phyloP scores from a whole-genome alignment of 2,797 vertebrate genomes.

The Kryptopterus vitreolus region DNA sequence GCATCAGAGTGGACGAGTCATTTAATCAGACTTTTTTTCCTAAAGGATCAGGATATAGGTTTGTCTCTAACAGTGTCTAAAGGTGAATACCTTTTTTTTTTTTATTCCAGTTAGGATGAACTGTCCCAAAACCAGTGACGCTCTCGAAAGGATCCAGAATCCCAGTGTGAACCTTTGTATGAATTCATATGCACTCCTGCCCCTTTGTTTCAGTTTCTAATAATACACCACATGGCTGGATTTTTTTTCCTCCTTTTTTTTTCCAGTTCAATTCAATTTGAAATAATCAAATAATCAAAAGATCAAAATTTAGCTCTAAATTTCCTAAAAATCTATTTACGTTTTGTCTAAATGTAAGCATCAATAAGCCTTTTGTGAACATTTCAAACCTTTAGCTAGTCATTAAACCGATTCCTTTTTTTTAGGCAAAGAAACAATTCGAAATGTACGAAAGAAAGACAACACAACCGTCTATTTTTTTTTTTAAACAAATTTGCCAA shows the following conservation, averaged over 20 bases:
- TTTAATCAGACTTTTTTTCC: neutral
- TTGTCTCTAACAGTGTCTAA: neutral
- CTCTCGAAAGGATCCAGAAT: neutral
- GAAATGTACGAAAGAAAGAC: conserved; percentile 2
- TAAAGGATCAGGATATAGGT: neutral
- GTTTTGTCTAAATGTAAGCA: no score
- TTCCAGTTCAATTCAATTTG: no score
- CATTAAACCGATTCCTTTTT: neutral
- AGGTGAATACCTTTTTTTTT: no score
- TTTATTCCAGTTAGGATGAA: neutral
- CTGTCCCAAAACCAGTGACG: neutral
- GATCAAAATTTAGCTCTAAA: no score
- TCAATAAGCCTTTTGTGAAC: no score
- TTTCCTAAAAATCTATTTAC: no score
- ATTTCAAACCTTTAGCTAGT: neutral
- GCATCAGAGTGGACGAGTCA: no score
- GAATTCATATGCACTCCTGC: neutral
- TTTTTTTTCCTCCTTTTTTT: neutral
- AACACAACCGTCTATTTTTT: conserved; percentile 28
- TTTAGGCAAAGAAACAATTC: neutral
- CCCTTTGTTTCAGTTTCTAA: neutral
- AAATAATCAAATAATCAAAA: no score
- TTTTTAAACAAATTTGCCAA: conserved; percentile 53
- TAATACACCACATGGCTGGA: neutral
- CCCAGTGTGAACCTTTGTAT: neutral